A percentile compares a stretch with the other conserved stretches of the same genome.
These are phyloP conservation scores for Craniophora ligustri DNA, from an alignment of 2,888 invertebrate species.

Conservation along the genomic window DNA sequence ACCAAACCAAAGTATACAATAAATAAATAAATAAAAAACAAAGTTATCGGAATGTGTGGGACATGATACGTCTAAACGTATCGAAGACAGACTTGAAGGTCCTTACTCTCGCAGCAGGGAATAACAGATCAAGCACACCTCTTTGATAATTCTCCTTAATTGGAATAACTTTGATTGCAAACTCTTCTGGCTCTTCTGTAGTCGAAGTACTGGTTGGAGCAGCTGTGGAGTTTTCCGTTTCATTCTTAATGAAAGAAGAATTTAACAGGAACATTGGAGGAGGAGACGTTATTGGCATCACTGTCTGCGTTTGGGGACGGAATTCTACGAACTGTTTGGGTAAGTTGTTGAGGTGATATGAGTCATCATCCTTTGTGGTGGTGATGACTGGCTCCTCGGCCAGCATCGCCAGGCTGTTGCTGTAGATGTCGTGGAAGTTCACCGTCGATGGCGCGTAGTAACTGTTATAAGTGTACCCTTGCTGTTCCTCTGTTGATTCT, in stretches of 20 bases:
- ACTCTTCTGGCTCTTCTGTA: conserved; percentile 52
- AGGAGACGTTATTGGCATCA: conserved; percentile 26
- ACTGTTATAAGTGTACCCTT: conserved; percentile 47
- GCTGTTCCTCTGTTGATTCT: conserved; percentile 62
- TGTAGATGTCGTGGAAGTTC: conserved; percentile 71
- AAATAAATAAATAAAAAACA: background rate
- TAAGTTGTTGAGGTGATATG: conserved; percentile 48
- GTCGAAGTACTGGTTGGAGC: conserved; percentile 24
- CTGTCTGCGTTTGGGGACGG: conserved; percentile 34
- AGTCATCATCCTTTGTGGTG: conserved; percentile 53
- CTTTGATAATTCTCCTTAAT: conserved; percentile 58
- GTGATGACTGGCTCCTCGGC: conserved; percentile 48
- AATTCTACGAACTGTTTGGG: conserved; percentile 63
- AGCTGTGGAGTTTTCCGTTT: background rate
- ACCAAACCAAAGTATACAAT: conserved; percentile 5
- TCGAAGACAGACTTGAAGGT: conserved; percentile 73
- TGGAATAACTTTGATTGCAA: conserved; percentile 54
- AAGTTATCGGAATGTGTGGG: conserved; percentile 62
- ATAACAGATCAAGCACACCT: conserved; percentile 74
- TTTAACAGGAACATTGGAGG: conserved; percentile 53
- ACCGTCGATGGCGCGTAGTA: conserved; percentile 60
- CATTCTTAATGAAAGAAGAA: conserved; percentile 11
- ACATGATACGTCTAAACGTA: conserved; percentile 66
- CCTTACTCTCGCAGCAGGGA: conserved; percentile 71
- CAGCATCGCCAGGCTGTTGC: conserved; percentile 53